Evolutionary conservation across 2,888 invertebrate species (phyloP).

Genomic region (Galeopsomyia nigrocyanea): DNA sequence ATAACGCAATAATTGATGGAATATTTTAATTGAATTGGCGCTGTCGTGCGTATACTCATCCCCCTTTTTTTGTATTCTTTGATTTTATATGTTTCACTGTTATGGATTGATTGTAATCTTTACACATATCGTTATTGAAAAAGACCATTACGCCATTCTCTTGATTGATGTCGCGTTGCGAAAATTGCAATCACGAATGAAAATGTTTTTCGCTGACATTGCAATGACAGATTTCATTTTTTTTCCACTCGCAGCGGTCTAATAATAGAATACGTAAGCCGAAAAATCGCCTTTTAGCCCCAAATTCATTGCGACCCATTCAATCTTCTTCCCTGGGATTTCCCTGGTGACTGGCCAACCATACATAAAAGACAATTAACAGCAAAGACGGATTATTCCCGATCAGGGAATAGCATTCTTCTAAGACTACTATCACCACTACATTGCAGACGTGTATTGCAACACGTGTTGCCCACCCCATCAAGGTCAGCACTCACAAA

Average conservation of each 20-base stretch:
- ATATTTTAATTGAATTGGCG: too few species aligned
- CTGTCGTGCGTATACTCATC: too few species aligned
- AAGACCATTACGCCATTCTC: too few species aligned
- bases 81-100: too few species aligned
- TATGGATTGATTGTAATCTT: too few species aligned
- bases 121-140: too few species aligned
- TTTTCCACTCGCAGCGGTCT: not conserved
- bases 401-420: slow-evolving; percentile 29
- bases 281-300: slow-evolving; percentile 27
- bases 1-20: too few species aligned
- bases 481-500: not conserved
- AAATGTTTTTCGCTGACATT: slow-evolving; percentile 15
- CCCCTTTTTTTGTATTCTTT: too few species aligned
- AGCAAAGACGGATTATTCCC: slow-evolving; percentile 43
- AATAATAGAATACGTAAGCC: slow-evolving; percentile 35
- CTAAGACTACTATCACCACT: not conserved
- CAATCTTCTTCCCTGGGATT: slow-evolving; percentile 44
- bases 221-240: slow-evolving; percentile 15
- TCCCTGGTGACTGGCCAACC: slow-evolving; percentile 32
- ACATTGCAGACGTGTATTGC: not conserved
- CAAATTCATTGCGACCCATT: slow-evolving; percentile 20
- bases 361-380: slow-evolving; percentile 39
- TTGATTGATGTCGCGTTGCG: too few species aligned
- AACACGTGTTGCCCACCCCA: not conserved
- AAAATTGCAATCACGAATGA: not conserved